Conservation (phyloP, 2,797 vertebrate genomes). For the Pseudocheirus occidentalis region DNA sequence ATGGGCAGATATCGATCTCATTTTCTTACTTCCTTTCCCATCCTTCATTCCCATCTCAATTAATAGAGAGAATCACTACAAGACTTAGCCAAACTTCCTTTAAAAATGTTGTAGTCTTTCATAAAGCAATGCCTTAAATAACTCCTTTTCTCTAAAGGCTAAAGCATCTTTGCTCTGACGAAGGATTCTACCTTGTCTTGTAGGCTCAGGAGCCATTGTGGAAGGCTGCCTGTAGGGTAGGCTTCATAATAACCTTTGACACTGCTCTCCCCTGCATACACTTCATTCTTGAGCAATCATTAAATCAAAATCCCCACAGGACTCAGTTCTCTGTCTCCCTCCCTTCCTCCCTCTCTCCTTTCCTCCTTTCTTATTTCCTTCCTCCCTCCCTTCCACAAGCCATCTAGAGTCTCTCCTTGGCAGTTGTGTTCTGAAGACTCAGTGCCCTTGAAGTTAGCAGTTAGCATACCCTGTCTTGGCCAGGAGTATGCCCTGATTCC, state of each 20-base stretch:
- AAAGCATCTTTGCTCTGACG: slow-evolving; percentile 3
- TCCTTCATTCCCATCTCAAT: background rate
- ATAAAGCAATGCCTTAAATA: background rate
- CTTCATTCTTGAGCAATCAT: slow-evolving; percentile 40
- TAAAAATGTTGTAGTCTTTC: background rate
- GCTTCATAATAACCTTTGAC: background rate
- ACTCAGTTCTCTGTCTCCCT: background rate
- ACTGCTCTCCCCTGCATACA: background rate
- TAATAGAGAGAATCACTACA: background rate
- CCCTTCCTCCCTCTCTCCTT: background rate
- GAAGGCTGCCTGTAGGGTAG: background rate
- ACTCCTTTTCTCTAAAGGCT: slow-evolving; percentile 27
- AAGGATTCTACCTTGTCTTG: slow-evolving; percentile 14
- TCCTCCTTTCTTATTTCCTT: background rate
- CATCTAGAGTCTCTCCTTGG: background rate
- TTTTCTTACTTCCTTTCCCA: background rate
- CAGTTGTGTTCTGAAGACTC: background rate
- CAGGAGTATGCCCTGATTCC: background rate
- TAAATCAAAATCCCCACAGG: background rate
- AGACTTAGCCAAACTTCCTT: background rate
- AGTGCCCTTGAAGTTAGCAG: background rate
- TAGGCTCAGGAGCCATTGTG: background rate
- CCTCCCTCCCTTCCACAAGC: background rate
- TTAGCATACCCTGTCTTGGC: background rate
- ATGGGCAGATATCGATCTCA: slow-evolving; percentile 14